Evolutionary conservation across 2,797 vertebrate species (phyloP), one percentile per base, ranked within the genome.

Genomic region (Gephyroberyx darwinii): DNA sequence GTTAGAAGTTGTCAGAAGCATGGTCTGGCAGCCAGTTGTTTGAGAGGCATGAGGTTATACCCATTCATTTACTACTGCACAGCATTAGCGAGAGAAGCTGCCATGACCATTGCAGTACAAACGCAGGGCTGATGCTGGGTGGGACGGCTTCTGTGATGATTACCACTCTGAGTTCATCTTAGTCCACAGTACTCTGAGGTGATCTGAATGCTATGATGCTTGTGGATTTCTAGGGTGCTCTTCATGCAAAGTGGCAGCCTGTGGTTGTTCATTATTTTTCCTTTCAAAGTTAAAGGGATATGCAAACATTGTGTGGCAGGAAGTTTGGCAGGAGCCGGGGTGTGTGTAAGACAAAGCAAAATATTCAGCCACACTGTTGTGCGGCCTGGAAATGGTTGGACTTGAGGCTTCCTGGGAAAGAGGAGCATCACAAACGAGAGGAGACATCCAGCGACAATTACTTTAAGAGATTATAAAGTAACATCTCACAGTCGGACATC

Each of bases 221-320:
- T 39, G 37, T n/a, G 17, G 19, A 60, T 19, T 20, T 41, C 22
- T n/a, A 47, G 1, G 35, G 43, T 61, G 62, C 51, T 5, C 41
- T 65, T 75, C 5, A 81, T 79, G 80, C 73, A 86, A 85, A 85
- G 59, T n/a, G 10, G 8, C 48, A 37, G 20, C 62, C 31, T 10
- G 19, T 20, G 4, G 74, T 76, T 85, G 78, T 57, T 72, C 72
- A 66, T 52, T 3, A 0, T 22, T 33, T 70, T 58, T 41, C 30
- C 17, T 48, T 56, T 59, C 66, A 64, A 50, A 56, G 43, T 51
- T 20, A 9, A 54, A 8, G 51, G 31, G 50, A 63, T 41, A 70
- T 68, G 71, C 63, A 82, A 80, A 74, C 26, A 14, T 17, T 5
- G 1, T 45, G 19, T 31, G 35, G 33, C 35, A 20, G 45, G 31